These are phyloP conservation scores for Perodicticus potto DNA, from an alignment of 2,797 vertebrate genomes.

Conservation along the genomic window DNA sequence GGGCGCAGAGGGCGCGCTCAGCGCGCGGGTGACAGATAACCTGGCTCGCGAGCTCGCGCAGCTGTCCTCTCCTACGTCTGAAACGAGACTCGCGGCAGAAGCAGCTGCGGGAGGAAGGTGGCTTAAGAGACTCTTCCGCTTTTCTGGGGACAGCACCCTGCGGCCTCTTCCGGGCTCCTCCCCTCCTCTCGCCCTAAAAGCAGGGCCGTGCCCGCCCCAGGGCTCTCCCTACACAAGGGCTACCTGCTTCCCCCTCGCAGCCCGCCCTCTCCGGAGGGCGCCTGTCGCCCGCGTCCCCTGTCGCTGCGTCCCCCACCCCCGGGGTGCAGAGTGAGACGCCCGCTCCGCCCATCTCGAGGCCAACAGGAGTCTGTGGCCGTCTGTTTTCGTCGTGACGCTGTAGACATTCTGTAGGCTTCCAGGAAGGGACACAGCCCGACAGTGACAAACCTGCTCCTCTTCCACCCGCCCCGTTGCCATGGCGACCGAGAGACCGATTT, in stretches of 20 bases:
- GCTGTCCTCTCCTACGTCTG: background rate
- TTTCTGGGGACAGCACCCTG: constrained; percentile 57
- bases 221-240: background rate
- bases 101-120: constrained; percentile 69
- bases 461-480: constrained; percentile 88
- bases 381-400: constrained; percentile 49
- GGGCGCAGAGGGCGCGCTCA: background rate
- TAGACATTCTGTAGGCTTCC: constrained; percentile 61
- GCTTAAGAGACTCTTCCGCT: constrained; percentile 70
- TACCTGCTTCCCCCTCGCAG: background rate
- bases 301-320: too few species aligned
- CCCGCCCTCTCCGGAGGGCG: background rate
- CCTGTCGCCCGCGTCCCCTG: too few species aligned
- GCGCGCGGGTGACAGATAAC: background rate
- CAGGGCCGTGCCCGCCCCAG: background rate
- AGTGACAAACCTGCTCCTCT: constrained; percentile 85
- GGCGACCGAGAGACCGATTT: constrained; percentile 91
- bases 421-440: constrained; percentile 71
- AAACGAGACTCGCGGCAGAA: constrained; percentile 43
- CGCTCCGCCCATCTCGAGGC: background rate
- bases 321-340: background rate
- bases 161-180: constrained; percentile 46
- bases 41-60: background rate
- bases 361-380: background rate
- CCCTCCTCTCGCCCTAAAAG: constrained; percentile 25